A percentile compares a stretch with the other conserved stretches of the same genome.
These are phyloP conservation scores for Drosophila ustulata DNA, from an alignment of 2,888 invertebrate genomes.

Conservation along the genomic window DNA sequence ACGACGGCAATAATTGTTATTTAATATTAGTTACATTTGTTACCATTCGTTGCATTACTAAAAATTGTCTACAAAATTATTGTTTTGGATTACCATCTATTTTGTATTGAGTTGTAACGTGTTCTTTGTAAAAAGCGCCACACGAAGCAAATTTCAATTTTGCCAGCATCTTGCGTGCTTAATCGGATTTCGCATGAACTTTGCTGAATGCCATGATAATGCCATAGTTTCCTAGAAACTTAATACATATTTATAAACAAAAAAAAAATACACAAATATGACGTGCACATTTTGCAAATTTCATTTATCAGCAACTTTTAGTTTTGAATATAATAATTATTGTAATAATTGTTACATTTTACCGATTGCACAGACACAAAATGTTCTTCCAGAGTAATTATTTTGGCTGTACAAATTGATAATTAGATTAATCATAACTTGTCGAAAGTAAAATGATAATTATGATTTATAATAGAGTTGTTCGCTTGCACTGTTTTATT, in stretches of 20 bases:
- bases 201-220: not conserved
- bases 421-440: too few species aligned
- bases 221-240: not conserved
- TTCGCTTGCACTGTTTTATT: not conserved
- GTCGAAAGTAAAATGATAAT: too few species aligned
- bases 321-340: not conserved
- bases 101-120: not conserved
- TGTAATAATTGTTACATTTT: not conserved
- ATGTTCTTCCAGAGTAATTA: too few species aligned
- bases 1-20: not conserved
- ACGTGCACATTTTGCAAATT: not conserved
- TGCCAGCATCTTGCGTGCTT: not conserved
- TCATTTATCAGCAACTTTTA: not conserved
- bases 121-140: not conserved
- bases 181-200: slow-evolving; percentile 2
- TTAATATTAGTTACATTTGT: not conserved
- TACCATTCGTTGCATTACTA: not conserved
- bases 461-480: not conserved
- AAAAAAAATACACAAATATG: not conserved
- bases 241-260: not conserved
- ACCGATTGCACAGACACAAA: too few species aligned
- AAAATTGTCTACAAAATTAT: not conserved
- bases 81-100: not conserved
- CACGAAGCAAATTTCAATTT: not conserved
- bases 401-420: too few species aligned